Percentiles rank a stretch among this genome's conserved stretches.
These are phyloP conservation scores for Oceanites oceanicus DNA, from an alignment of 2,113 vertebrate species.

Conservation along the genomic window DNA sequence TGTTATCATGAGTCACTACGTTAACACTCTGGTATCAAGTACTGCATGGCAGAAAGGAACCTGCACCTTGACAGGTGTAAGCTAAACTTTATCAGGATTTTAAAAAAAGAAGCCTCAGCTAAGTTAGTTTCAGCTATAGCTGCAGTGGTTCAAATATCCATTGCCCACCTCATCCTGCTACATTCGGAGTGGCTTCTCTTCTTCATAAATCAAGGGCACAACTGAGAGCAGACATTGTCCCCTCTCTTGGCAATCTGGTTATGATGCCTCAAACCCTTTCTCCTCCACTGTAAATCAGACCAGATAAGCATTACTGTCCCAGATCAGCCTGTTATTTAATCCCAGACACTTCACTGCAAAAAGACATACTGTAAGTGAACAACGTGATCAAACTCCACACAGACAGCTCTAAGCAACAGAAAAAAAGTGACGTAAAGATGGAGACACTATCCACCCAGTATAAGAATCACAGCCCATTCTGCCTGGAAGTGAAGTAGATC, in stretches of 20 bases:
- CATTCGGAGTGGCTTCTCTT: not conserved
- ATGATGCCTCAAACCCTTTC: not conserved
- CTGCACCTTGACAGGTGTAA: not conserved
- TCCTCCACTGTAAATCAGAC: not conserved
- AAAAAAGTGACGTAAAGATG: not conserved
- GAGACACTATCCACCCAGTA: not conserved
- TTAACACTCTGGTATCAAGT: not conserved
- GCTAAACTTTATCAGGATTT: not conserved
- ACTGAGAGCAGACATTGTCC: not conserved
- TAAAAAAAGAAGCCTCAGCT: not conserved
- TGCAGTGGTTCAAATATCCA: not conserved
- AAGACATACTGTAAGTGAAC: not conserved
- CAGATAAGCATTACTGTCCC: not conserved
- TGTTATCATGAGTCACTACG: not conserved
- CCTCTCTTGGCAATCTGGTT: not conserved
- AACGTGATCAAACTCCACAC: fast-evolving
- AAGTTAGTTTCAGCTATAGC: not conserved
- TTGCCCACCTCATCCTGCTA: not conserved
- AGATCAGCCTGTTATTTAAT: not conserved
- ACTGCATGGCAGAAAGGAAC: not conserved
- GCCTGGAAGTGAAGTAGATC: not conserved
- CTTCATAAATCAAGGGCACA: not conserved
- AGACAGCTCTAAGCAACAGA: not conserved
- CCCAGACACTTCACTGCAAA: not conserved
- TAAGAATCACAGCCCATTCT: not conserved